A percentile compares a stretch with the other conserved stretches of the same genome.
Evolutionary conservation across 1,140 invertebrate genomes (phyloP).

Genomic region (Lepidotrigona ventralis): DNA sequence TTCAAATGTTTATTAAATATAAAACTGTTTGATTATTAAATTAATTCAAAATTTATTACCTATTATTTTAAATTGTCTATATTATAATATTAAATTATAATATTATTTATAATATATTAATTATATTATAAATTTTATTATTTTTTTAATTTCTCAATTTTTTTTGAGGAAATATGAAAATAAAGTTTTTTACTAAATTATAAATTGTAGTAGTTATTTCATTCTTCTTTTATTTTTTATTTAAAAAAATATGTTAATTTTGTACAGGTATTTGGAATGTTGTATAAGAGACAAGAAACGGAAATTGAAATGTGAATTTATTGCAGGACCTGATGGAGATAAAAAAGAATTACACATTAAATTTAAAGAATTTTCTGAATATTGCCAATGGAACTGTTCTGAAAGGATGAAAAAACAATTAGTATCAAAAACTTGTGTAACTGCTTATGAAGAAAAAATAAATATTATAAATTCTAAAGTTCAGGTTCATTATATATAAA

Average conservation of each 20-base stretch:
- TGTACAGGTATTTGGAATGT: conserved; percentile 85
- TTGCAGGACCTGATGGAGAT: conserved; percentile 87
- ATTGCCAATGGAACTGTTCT: conserved; percentile 50
- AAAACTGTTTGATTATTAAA: neutral
- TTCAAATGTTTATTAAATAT: neutral
- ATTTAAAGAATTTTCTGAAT: conserved; percentile 81
- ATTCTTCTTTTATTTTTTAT: too few relatives aligned
- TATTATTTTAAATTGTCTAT: too few relatives aligned
- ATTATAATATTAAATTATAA: too few relatives aligned
- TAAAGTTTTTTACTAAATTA: neutral
- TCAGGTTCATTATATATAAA: neutral
- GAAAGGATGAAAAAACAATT: conserved; percentile 17
- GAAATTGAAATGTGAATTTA: conserved; percentile 83
- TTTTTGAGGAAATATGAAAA: neutral
- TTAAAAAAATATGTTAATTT: neutral
- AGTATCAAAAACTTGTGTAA: conserved; percentile 63
- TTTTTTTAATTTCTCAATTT: neutral
- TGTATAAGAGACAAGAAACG: conserved; percentile 84
- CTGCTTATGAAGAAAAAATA: conserved; percentile 49
- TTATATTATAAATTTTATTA: too few relatives aligned
- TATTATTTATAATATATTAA: too few relatives aligned
- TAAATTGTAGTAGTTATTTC: neutral
- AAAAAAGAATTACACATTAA: conserved; percentile 84
- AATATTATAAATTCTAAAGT: neutral
- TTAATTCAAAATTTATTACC: neutral